phyloP scores from a whole-genome alignment of 2,888 invertebrate genomes.

The Tetragnatha montana region DNA sequence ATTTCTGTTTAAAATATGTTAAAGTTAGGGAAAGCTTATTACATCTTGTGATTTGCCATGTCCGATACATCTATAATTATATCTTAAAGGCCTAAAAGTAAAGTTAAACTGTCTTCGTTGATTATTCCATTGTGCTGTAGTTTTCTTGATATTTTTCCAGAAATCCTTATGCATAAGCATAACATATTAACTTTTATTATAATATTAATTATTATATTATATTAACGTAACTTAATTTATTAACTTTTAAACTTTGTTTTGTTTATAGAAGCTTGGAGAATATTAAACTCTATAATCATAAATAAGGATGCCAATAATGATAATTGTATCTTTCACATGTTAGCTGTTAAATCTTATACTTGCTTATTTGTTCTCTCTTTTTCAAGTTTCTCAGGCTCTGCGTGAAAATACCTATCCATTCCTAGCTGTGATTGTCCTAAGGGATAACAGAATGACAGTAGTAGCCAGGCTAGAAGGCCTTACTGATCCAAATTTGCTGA shows the following conservation, averaged over 20 bases:
- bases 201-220: no score
- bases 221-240: no score
- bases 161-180: not conserved
- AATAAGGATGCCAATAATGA: not conserved
- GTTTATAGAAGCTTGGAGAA: not conserved
- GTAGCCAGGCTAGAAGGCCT: slow-evolving; percentile 92
- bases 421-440: slow-evolving; percentile 90
- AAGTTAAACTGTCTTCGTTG: no score
- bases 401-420: slow-evolving; percentile 90
- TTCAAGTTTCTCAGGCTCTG: slow-evolving; percentile 87
- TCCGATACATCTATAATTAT: no score
- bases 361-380: not conserved
- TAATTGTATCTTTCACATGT: no score
- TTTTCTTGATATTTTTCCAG: not conserved
- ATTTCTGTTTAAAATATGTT: no score
- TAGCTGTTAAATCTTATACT: no score
- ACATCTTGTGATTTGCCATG: no score
- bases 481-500: slow-evolving; percentile 81
- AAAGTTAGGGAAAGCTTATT: no score
- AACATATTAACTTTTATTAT: no score
- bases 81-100: no score
- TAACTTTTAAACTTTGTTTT: not conserved
- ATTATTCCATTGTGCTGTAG: no score
- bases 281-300: not conserved
- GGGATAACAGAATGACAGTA: slow-evolving; percentile 94